Base-by-base conservation (phyloP, 1,140 invertebrate genomes). In the Drosophila malerkotliana region DNA sequence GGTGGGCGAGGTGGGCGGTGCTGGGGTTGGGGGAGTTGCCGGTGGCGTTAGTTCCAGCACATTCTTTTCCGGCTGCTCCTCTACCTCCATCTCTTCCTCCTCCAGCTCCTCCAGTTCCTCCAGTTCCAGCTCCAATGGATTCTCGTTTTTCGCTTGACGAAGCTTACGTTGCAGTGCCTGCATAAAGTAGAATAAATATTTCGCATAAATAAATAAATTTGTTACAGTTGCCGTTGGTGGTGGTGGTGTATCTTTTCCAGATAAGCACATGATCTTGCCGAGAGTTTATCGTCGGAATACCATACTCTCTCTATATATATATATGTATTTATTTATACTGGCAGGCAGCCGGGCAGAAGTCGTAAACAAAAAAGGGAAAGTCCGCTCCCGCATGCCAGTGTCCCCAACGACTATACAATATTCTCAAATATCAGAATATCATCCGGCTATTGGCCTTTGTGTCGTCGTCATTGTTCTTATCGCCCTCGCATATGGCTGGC, bases 361-460 rank as follows among this genome's bases (percentile, higher is more conserved):
- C 48, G 32, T 30, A 53, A 63, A 66, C 49, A 68, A 76, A 84
- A 34, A 84, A 84, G 80, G 72, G 80, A 84, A 84, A 84, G 80
- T 75, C 53, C 58, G 8, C 52, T 49, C 10, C 24, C 39, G 8
- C 44, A 47, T 21, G 15, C 44, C 15, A 47, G 44, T n/a, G 28
- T 21, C 62, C 26, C n/a, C 41, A 18, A 18, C 18, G 8, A 7
- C 10, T 37, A 47, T 41, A 45, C 26, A 32, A 32, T 55, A 32
- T 55, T 54, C 51, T 9, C 30, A 12, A 28, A 45, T 56, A 49
- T 47, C 56, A 47, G 44, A 73, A 67, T 77, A 66, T 62, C 61
- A 75, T 78, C 83, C 83, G 81, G 81, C 82, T 87, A 85, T 87
- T 87, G 81, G 81, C 81, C 81, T 82, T 61, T 85, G 61, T 67